A percentile compares a stretch with the other conserved stretches of the same genome.
Conservation (phyloP, 1,140 invertebrate genomes). For the Anastrepha ludens region DNA sequence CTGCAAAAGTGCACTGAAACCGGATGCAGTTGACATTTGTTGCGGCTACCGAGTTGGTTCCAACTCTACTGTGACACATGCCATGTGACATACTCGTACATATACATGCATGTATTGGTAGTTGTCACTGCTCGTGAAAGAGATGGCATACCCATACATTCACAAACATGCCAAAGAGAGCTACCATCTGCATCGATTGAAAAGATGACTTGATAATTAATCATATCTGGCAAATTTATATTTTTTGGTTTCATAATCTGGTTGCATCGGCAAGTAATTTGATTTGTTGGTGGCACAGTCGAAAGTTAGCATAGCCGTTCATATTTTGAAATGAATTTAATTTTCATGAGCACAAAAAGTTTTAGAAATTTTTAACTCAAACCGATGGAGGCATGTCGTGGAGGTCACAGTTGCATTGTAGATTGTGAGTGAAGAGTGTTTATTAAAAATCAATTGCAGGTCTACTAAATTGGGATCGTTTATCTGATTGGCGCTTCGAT, state of each 20-base stretch:
- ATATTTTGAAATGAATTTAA: no score
- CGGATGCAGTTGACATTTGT: slow-evolving; percentile 44
- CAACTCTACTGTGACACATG: neutral
- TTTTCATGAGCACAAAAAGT: no score
- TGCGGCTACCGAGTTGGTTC: neutral
- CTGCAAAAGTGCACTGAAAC: slow-evolving; percentile 45
- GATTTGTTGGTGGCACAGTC: neutral
- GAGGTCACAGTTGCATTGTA: no score
- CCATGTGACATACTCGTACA: neutral
- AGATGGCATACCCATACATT: no score
- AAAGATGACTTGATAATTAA: neutral
- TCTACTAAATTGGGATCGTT: no score
- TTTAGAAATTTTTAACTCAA: no score
- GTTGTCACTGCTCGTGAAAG: neutral
- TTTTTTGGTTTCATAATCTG: slow-evolving; percentile 22
- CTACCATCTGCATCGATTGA: neutral
- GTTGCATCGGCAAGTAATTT: neutral
- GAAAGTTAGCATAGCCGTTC: no score
- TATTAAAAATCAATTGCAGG: no score
- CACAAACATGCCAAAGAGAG: neutral
- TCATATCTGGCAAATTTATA: neutral
- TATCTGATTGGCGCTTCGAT: no score
- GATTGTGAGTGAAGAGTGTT: no score
- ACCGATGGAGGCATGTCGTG: no score
- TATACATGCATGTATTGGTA: neutral